Conservation (phyloP, 2,797 vertebrate genomes). For the Melopsittacus undulatus region DNA sequence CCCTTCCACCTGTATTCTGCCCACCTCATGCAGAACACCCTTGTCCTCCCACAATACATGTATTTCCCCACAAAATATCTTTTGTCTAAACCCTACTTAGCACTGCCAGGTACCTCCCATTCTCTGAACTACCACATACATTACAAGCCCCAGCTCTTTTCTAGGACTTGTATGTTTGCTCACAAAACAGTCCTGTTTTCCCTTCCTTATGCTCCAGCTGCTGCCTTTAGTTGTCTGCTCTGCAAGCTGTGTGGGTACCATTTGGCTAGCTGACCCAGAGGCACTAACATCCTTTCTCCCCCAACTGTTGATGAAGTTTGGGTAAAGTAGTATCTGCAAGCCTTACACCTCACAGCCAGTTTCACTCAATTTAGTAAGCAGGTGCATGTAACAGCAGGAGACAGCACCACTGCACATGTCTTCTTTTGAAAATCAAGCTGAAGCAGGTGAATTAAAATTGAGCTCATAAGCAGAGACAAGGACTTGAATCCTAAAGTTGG, state of each 20-base stretch:
- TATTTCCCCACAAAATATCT: background rate
- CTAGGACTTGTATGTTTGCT: background rate
- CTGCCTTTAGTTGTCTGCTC: background rate
- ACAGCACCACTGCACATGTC: background rate
- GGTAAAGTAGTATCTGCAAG: background rate
- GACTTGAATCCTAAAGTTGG: background rate
- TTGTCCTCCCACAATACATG: background rate
- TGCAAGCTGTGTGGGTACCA: background rate
- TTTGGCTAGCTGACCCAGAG: background rate
- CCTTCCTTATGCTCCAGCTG: background rate
- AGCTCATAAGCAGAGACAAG: background rate
- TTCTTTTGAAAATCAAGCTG: background rate
- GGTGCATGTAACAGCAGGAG: background rate
- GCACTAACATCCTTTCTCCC: background rate
- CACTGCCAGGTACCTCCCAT: background rate
- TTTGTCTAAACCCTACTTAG: background rate
- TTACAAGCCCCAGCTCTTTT: background rate
- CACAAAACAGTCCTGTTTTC: background rate
- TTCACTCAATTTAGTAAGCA: background rate
- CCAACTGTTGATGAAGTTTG: background rate
- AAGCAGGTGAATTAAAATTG: background rate
- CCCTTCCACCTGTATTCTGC: background rate
- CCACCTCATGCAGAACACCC: background rate
- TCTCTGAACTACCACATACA: fast-evolving
- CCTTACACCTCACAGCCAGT: background rate